A percentile compares a stretch with the other conserved stretches of the same genome.
Evolutionary conservation across 2,113 vertebrate species (phyloP).

Genomic region (Vireo altiloquus): DNA sequence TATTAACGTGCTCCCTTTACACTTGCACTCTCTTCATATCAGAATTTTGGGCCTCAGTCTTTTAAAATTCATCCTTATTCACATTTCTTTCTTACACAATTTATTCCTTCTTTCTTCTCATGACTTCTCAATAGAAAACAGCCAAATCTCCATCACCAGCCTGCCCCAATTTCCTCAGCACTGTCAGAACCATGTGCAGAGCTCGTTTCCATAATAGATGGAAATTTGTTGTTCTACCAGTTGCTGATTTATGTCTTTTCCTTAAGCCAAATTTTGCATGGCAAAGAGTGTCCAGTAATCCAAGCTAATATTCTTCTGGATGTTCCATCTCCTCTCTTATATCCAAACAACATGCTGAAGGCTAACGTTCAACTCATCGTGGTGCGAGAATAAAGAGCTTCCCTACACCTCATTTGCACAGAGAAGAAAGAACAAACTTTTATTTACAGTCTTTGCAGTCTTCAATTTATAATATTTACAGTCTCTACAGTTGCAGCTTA

Average conservation of each 20-base stretch:
- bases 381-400: background rate
- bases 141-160: background rate
- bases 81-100: background rate
- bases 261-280: background rate
- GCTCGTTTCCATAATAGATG: accelerated
- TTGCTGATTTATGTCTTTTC: background rate
- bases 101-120: background rate
- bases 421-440: background rate
- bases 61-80: background rate
- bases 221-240: background rate
- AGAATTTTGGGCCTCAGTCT: background rate
- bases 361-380: background rate
- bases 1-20: accelerated
- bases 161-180: background rate
- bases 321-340: background rate
- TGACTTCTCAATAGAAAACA: background rate
- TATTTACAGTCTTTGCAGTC: background rate
- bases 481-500: background rate
- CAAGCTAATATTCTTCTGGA: background rate
- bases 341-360: background rate
- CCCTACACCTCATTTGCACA: background rate
- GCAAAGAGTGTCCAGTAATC: background rate
- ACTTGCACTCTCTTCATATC: background rate
- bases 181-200: background rate
- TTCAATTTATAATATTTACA: background rate